phyloP scores from a whole-genome alignment of 1,140 invertebrate species.

The Babylonia areolata region DNA sequence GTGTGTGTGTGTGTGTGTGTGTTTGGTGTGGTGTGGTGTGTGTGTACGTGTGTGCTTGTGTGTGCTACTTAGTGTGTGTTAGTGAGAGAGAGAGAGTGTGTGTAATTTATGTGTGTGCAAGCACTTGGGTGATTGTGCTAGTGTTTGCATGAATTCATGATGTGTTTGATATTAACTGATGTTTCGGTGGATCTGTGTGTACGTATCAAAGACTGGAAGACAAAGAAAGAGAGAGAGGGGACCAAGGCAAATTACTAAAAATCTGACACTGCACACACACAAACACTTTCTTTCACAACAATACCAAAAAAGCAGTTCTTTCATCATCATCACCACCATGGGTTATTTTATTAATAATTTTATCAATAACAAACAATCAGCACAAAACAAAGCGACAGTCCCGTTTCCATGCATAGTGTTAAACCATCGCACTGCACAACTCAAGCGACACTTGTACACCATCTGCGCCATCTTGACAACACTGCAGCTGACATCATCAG shows the following conservation, averaged over 20 bases:
- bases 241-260: neutral
- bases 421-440: neutral
- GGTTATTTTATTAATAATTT: neutral
- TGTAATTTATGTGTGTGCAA: too few species aligned
- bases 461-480: neutral
- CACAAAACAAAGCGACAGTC: neutral
- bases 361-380: neutral
- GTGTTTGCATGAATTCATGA: too few species aligned
- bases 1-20: too few species aligned
- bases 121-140: too few species aligned
- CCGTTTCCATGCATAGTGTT: neutral
- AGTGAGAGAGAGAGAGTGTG: too few species aligned
- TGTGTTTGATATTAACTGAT: too few species aligned
- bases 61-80: too few species aligned
- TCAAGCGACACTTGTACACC: neutral
- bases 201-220: neutral
- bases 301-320: neutral
- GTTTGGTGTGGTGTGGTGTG: too few species aligned
- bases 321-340: neutral
- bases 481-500: neutral
- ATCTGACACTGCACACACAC: neutral
- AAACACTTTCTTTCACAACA: neutral
- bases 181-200: too few species aligned
- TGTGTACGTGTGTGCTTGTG: too few species aligned
- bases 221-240: neutral